A percentile compares a stretch with the other conserved stretches of the same genome.
These are phyloP conservation scores for Timema cristinae DNA, from an alignment of 2,888 invertebrate species.

Conservation along the genomic window DNA sequence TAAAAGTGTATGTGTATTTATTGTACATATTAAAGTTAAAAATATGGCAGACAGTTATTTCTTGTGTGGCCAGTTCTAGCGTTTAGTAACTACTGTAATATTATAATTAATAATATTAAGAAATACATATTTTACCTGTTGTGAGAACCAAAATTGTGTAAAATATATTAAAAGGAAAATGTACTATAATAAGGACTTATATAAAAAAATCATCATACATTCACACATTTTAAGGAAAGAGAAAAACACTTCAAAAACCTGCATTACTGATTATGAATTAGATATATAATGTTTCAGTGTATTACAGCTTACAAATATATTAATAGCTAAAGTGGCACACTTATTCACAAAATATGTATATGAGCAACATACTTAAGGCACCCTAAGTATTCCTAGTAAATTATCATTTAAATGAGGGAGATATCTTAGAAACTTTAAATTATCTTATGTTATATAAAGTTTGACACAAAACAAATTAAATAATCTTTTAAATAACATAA, in stretches of 20 bases:
- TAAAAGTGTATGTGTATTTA: conserved; percentile 30
- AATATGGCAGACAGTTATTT: conserved; percentile 29
- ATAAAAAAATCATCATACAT: conserved; percentile 26
- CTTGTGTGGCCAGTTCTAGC: conserved; percentile 29
- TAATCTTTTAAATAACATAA: conserved; percentile 4
- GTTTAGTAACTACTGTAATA: conserved; percentile 23
- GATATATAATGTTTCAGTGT: conserved; percentile 28
- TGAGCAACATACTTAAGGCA: conserved; percentile 24
- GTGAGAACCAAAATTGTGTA: conserved; percentile 30
- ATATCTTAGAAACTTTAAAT: not conserved
- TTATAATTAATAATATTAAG: conserved; percentile 27
- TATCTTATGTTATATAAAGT: not conserved
- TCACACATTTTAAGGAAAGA: not conserved
- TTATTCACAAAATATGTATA: conserved; percentile 24
- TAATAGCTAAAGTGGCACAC: conserved; percentile 27
- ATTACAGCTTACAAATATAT: conserved; percentile 29
- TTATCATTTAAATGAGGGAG: not conserved
- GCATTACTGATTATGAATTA: conserved; percentile 28
- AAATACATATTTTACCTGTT: conserved; percentile 31
- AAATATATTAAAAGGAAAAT: conserved; percentile 16
- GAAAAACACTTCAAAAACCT: conserved; percentile 16
- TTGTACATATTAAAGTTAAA: conserved; percentile 29
- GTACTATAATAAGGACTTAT: conserved; percentile 21
- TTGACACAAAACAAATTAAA: conserved; percentile 8
- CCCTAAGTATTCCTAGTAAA: conserved; percentile 12